phyloP scores from a whole-genome alignment of 2,888 invertebrate genomes.

The Hypercompe scribonia region DNA sequence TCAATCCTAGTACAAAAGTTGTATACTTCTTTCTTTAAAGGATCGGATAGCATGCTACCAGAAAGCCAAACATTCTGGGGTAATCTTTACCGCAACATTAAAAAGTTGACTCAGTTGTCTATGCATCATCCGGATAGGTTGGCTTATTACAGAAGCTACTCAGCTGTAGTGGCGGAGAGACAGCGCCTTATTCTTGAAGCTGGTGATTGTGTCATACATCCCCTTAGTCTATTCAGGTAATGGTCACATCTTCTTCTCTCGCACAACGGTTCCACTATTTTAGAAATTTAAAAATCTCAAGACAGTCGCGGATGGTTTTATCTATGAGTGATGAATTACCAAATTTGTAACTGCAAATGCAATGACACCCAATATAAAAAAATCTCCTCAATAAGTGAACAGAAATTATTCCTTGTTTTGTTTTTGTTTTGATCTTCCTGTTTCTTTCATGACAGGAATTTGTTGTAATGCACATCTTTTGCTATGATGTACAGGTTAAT shows the following conservation, averaged over 20 bases:
- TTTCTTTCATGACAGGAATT: too few species aligned
- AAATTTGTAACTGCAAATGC: too few species aligned
- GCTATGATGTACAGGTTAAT: too few species aligned
- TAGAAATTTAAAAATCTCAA: background rate
- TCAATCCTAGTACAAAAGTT: background rate
- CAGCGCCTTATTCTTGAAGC: slow-evolving; percentile 60
- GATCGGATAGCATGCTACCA: slow-evolving; percentile 64
- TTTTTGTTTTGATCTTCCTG: too few species aligned
- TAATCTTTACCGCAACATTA: slow-evolving; percentile 36
- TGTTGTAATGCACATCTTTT: too few species aligned
- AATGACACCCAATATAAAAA: too few species aligned
- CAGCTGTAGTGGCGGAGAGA: slow-evolving; percentile 65
- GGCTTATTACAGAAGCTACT: slow-evolving; percentile 63
- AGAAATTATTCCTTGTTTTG: too few species aligned
- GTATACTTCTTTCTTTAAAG: slow-evolving; percentile 35
- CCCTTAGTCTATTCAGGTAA: slow-evolving; percentile 68
- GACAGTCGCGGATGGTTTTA: background rate
- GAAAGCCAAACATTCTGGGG: slow-evolving; percentile 24
- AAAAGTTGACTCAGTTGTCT: slow-evolving; percentile 58
- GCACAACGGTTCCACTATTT: too few species aligned
- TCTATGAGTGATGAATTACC: too few species aligned
- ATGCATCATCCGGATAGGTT: slow-evolving; percentile 64
- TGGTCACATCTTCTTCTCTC: background rate
- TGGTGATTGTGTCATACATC: slow-evolving; percentile 61
- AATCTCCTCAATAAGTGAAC: too few species aligned